Conservation (phyloP, 1,140 invertebrate species). For the Pteromalus puparum region DNA sequence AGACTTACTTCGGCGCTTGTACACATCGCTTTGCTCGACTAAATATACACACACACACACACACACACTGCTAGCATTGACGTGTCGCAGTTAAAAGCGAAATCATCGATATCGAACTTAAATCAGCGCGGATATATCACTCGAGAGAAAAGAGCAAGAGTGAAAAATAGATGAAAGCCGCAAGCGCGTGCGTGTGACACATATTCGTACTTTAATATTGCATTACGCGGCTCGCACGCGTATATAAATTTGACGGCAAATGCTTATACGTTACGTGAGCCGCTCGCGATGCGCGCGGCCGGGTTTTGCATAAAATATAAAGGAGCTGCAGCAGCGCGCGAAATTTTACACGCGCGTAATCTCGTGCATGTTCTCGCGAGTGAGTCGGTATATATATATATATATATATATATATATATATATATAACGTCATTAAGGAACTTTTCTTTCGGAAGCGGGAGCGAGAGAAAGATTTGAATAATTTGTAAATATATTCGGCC, state of each 20-base stretch:
- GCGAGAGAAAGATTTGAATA: slow-evolving; percentile 16
- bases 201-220: slow-evolving; percentile 28
- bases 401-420: too few relatives aligned
- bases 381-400: too few relatives aligned
- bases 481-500: slow-evolving; percentile 21
- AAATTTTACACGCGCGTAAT: slow-evolving; percentile 34
- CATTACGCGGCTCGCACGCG: background rate
- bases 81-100: too few relatives aligned
- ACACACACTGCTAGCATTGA: background rate
- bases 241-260: slow-evolving; percentile 14
- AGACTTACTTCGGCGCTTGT: background rate
- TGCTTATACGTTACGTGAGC: slow-evolving; percentile 37
- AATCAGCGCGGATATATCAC: too few relatives aligned
- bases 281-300: background rate
- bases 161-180: slow-evolving; percentile 13
- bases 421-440: slow-evolving; percentile 22
- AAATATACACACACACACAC: background rate
- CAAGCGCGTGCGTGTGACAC: background rate
- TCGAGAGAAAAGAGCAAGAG: background rate
- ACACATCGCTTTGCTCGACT: background rate
- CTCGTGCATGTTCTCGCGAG: background rate
- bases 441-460: background rate
- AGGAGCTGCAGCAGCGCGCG: background rate
- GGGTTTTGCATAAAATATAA: slow-evolving; percentile 33
- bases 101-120: too few relatives aligned